phyloP scores from a whole-genome alignment of 2,113 vertebrate species.

The Elgaria multicarinata region DNA sequence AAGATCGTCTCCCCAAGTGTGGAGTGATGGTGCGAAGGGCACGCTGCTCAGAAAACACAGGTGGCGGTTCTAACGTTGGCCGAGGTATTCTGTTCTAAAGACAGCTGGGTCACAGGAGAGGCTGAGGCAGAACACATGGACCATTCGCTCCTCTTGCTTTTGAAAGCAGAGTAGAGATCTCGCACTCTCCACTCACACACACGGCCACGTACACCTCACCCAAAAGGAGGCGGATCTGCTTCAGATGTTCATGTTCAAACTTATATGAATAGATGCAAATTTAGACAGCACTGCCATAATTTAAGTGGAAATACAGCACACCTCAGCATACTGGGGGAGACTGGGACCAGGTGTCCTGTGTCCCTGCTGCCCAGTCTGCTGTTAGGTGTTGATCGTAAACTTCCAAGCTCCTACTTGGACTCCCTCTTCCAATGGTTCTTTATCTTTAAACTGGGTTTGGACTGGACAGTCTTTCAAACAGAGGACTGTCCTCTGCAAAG shows the following conservation, averaged over 20 bases:
- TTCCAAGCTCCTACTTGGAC: neutral
- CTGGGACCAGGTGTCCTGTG: too few species aligned
- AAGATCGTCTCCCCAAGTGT: constrained; percentile 70
- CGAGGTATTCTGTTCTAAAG: constrained; percentile 16
- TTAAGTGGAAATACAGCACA: too few species aligned
- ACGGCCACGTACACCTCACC: too few species aligned
- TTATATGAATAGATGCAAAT: too few species aligned
- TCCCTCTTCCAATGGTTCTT: neutral
- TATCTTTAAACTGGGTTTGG: neutral
- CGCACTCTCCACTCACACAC: neutral
- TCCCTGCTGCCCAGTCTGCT: neutral
- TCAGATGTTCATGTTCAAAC: too few species aligned
- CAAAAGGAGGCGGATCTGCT: too few species aligned
- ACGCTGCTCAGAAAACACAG: constrained; percentile 35
- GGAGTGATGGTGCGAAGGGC: constrained; percentile 64
- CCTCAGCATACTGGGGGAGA: neutral
- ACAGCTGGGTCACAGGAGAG: constrained; percentile 4
- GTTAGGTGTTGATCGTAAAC: neutral
- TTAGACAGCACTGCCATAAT: too few species aligned
- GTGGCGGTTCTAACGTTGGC: constrained; percentile 24
- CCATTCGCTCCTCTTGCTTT: neutral
- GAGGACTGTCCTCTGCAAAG: neutral
- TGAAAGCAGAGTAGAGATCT: neutral
- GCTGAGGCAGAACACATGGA: neutral
- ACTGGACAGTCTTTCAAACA: neutral